Conservation (phyloP, 2,797 vertebrate species). For the Melanotaenia pygmaea region DNA sequence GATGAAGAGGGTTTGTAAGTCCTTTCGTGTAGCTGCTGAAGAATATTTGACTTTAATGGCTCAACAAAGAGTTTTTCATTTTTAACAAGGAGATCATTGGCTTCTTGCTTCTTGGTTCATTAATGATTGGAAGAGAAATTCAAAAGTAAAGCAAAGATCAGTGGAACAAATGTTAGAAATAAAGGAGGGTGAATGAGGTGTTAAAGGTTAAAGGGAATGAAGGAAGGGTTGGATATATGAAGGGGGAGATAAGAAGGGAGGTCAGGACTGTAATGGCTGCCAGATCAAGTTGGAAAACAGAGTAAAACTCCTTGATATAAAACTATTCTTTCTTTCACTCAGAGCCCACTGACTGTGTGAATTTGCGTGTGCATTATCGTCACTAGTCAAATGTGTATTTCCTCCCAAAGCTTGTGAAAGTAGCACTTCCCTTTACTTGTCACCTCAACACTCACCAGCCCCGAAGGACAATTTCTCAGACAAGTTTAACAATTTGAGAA, state of each 20-base stretch:
- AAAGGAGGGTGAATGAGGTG: not conserved
- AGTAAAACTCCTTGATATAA: not conserved
- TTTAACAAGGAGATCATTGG: not conserved
- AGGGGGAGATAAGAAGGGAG: constrained; percentile 11
- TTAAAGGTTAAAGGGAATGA: not conserved
- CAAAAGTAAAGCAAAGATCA: not conserved
- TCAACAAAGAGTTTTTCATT: not conserved
- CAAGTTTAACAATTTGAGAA: constrained; percentile 21
- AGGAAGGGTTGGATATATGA: not conserved
- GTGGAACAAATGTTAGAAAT: not conserved
- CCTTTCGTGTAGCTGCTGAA: constrained; percentile 25
- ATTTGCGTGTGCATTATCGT: not conserved
- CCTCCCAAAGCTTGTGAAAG: constrained; percentile 38
- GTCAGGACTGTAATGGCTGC: constrained; percentile 28
- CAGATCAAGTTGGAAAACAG: constrained; percentile 32
- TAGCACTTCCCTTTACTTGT: constrained; percentile 10
- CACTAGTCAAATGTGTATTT: constrained; percentile 5
- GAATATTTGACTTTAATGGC: constrained; percentile 45
- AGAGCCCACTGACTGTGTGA: not conserved
- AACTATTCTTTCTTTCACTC: constrained; percentile 1
- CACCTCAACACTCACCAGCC: constrained; percentile 6
- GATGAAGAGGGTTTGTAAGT: constrained; percentile 11
- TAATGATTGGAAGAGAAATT: constrained; percentile 11
- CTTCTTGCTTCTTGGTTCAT: constrained; percentile 7
- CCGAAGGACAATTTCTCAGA: constrained; percentile 38